Percentiles rank a stretch among this genome's conserved stretches.
Evolutionary conservation across 2,797 vertebrate genomes (phyloP).

Genomic region (Phoeniculus purpureus): DNA sequence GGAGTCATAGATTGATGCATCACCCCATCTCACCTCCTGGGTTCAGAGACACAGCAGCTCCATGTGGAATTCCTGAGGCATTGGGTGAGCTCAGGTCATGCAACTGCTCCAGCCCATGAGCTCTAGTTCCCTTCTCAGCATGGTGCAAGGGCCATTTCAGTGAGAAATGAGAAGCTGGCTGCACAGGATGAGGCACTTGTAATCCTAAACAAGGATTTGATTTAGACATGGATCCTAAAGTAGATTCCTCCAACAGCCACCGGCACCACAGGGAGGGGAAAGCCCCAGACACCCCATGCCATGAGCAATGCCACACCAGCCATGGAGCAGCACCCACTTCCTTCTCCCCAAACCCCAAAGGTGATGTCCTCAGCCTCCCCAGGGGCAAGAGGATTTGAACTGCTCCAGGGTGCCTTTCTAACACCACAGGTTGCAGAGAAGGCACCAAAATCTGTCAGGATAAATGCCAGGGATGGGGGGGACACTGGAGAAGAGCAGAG

Average conservation of each 20-base stretch:
- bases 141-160: neutral
- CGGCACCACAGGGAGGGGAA: rapidly evolving
- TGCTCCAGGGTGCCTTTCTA: neutral
- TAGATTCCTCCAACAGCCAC: neutral
- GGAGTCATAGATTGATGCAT: neutral
- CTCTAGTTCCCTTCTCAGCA: neutral
- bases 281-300: neutral
- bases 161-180: neutral
- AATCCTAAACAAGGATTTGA: neutral
- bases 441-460: rapidly evolving
- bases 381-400: neutral
- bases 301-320: neutral
- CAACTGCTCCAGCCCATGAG: rapidly evolving
- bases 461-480: rapidly evolving
- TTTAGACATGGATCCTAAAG: rapidly evolving
- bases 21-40: neutral
- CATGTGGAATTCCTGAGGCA: neutral
- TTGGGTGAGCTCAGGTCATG: rapidly evolving
- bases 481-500: neutral
- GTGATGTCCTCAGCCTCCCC: rapidly evolving
- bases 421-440: rapidly evolving
- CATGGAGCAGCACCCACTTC: rapidly evolving
- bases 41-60: neutral
- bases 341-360: neutral
- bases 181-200: neutral